A percentile compares a stretch with the other conserved stretches of the same genome.
Evolutionary conservation across 2,113 vertebrate genomes (phyloP).

Genomic region (Oceanodroma tethys): DNA sequence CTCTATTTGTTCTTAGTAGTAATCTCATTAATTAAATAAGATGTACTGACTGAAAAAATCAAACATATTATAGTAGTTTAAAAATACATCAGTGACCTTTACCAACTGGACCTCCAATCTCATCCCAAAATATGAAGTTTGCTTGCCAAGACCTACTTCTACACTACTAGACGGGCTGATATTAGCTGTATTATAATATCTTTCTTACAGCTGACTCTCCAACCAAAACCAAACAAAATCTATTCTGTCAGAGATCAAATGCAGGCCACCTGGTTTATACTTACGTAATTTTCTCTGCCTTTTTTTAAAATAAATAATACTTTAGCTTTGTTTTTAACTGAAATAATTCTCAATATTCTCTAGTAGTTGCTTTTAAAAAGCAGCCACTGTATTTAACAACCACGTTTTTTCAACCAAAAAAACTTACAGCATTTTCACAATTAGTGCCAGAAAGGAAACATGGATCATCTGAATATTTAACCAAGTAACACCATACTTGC

Average conservation of each 20-base stretch:
- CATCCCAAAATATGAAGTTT: not conserved
- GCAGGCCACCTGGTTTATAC: not conserved
- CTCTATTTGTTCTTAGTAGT: not conserved
- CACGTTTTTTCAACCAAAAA: not conserved
- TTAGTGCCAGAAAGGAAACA: not conserved
- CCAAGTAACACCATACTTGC: not conserved
- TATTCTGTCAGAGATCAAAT: not conserved
- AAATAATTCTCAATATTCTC: not conserved
- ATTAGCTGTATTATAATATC: not conserved
- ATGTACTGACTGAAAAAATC: not conserved
- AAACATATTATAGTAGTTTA: not conserved
- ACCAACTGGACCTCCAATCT: not conserved
- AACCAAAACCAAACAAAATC: not conserved
- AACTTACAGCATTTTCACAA: not conserved
- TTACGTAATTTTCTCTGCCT: not conserved
- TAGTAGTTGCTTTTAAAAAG: not conserved
- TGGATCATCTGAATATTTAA: not conserved
- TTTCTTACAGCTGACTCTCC: not conserved
- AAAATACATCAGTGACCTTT: not conserved
- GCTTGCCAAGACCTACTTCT: not conserved
- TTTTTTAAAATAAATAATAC: not conserved
- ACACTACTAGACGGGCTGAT: not conserved
- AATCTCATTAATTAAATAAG: not conserved
- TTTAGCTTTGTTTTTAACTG: not conserved
- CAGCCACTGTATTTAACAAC: not conserved